Evolutionary conservation across 2,888 invertebrate genomes (phyloP), one percentile per base, ranked within the genome.

Genomic region (Limenitis camilla): DNA sequence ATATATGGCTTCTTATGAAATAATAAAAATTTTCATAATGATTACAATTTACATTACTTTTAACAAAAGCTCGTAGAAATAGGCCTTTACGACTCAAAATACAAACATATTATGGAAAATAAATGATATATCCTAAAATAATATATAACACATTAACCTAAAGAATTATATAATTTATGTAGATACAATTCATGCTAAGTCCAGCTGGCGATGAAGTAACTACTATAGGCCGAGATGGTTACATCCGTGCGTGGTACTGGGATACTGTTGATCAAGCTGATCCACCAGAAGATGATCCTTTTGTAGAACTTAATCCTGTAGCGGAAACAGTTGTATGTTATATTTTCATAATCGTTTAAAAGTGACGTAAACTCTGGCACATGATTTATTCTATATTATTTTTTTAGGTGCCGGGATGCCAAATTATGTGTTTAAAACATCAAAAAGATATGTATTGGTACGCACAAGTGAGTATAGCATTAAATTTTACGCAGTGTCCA

Each of bases 261-360:
- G 95, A 96, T 63, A 93, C 93, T 0, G 94, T 97, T n/a, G 96
- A 96, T 62, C 91, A 93, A 57, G 94, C 96, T 0, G 94, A 96
- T 76, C 92, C 93, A 0, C 91, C 93, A 0, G 95, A 96, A 63
- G 93, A 94, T 5, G 92, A 94, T 63, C 90, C 91, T 5, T 91
- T 91, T 55, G 91, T 96, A 28, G 93, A 95, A 77, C 90, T 96
- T 52, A 96, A 96, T 71, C 96, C 97, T 1, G 93, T 94, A 49
- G 94, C 94, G 65, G 96, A 96, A 74, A 92, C 95, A 64, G 89
- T 90, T 61, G 91, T 87, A 30, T 33, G 41, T 29, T n/a, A 7
- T 19, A 11, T 8, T 41, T 6, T 33, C 7, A 38, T 48, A 36
- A 43, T n/a, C 7, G 4, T 40, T 29, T 39, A 6, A 5, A 33